Conservation (phyloP, 35 echinoderm and acorn worm genomes). For the Stichopus chloronotus region DNA sequence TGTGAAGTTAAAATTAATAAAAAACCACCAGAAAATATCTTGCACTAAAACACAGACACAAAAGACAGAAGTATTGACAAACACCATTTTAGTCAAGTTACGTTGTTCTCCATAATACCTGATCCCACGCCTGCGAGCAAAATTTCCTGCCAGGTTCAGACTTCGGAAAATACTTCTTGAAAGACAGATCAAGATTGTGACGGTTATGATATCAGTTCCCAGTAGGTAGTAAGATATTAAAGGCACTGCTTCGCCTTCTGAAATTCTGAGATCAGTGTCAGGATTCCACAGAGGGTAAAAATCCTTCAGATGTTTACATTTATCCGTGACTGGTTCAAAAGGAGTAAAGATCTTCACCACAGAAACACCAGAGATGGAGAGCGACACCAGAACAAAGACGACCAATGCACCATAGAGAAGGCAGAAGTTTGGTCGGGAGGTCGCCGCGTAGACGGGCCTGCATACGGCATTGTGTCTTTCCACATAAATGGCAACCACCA, state of each 20-base stretch:
- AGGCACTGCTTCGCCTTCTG: too few relatives aligned
- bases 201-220: not conserved
- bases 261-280: too few relatives aligned
- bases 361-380: not conserved
- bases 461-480: conserved; percentile 1
- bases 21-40: not conserved
- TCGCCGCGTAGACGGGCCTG: not conserved
- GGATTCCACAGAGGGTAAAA: too few relatives aligned
- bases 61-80: not conserved
- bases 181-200: not conserved
- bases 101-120: not conserved
- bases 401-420: not conserved
- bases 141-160: not conserved
- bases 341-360: not conserved
- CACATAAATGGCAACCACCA: not conserved
- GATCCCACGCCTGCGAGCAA: not conserved
- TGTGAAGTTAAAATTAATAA: not conserved
- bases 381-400: not conserved
- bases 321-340: too few relatives aligned
- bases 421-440: not conserved
- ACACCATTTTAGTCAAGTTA: not conserved
- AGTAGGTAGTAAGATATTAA: not conserved
- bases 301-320: too few relatives aligned
- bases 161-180: not conserved
- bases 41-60: not conserved